Base-by-base conservation (phyloP, 1,140 invertebrate genomes). In the Agraylea sexmaculata region DNA sequence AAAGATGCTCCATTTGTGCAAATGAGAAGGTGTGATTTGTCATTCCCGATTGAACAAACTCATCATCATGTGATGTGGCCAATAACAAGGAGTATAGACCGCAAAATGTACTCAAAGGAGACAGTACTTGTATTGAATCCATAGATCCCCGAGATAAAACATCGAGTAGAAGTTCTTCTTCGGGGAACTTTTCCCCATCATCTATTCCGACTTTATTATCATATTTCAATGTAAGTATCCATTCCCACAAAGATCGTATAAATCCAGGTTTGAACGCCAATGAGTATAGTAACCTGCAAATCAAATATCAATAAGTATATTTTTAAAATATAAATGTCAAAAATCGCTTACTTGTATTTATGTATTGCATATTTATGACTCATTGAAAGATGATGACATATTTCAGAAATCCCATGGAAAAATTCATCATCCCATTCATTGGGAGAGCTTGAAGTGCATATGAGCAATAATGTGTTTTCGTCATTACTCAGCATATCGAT, bases 1-100 rank as follows among this genome's bases (percentile, higher is more conserved):
- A 81, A 30, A 86, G 60, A n/a, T 70, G 68, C 2, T 76, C 71
- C 11, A 86, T 50, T 39, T 76, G 74, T 0, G 66, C 56, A 39
- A 74, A 72, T 7, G 69, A 69, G 49, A 83, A 83, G 1, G 78
- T 77, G 58, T 73, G 73, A 10, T 69, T 71, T 37, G 54, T 7
- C 7, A 25, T 7, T 25, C n/a, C 17, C 6, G 13, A 37, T 42
- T 73, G 65, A 22, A 75, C 75, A 53, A 95, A 91, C 56, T 93
- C 90, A 3, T 78, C 78, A 59, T 94, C 89, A 51, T 93, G 87
- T 12, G 93, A 57, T 0, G 89, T 91, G 0, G 83, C 77, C 27
- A 92, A 72, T 2, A 90, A 68, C 19, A 88, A 68, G 29, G 78
- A 82, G 51, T 91, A 88, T 0, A 92, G 62, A 2, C 84, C 79